Base-by-base conservation (phyloP, 1,140 invertebrate species). In the Meloidogyne floridensis region DNA sequence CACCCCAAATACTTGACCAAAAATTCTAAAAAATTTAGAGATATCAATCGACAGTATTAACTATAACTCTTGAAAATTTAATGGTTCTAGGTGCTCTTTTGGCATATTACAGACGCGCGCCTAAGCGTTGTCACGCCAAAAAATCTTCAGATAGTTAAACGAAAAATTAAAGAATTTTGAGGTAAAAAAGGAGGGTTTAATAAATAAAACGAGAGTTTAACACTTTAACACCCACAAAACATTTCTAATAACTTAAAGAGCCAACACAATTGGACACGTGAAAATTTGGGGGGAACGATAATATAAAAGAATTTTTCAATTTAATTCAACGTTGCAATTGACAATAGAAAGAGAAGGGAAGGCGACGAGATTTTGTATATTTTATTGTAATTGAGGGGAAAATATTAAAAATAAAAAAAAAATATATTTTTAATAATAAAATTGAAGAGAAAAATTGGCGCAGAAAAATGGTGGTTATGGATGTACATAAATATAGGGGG, bases 381-480 rank as follows among this genome's bases (percentile, higher is more conserved):
- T 54, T 43, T 71, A 79, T 78, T 79, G 77, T 53, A 71, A 42
- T 65, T 73, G 72, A 18, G 10, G 53, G 53, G 53, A 32, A 13
- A 73, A 51, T 15, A 74, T 15, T 74, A 47, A 47, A 47, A 47
- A 74, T 74, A 6, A 32, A 32, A 32, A 32, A 32, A 32, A 1
- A 32, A n/a, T n/a, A n/a, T n/a, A n/a, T n/a, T 32, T 15, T n/a
- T 54, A n/a, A 74, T n/a, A n/a, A 13, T 13, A 47, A 73, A 74
- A 74, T 74, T 18, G 18, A n/a, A 54, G 13, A 71, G 42, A 42
- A 47, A 65, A 43, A 65, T 43, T 56, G 77, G 18, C 65, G 65
- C 53, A 32, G 18, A 72, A 42, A 53, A 54, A 79, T 18, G 15
- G 77, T 20, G 76, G n/a, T 54, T 70, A 75, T 75, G 59, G 59